These are phyloP conservation scores for Silurus glanis DNA, from an alignment of 2,113 vertebrate species.

Conservation along the genomic window DNA sequence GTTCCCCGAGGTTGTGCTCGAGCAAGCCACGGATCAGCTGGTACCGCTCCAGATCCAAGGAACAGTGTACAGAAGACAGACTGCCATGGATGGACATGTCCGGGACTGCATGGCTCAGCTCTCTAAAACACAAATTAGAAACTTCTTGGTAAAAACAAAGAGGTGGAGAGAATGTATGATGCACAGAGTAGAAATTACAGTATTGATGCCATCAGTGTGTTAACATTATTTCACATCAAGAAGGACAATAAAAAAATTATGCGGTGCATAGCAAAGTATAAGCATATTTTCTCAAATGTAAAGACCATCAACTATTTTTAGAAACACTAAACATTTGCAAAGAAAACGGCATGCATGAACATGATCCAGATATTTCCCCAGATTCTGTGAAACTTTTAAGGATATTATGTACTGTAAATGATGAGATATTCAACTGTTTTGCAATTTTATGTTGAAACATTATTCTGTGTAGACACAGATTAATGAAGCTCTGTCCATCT, in stretches of 20 bases:
- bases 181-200: not conserved
- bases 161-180: not conserved
- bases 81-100: slow-evolving; percentile 89
- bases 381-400: too few species aligned
- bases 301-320: not conserved
- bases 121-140: slow-evolving; percentile 68
- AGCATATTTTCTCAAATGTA: not conserved
- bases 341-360: too few species aligned
- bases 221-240: not conserved
- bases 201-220: not conserved
- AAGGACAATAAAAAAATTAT: not conserved
- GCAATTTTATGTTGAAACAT: too few species aligned
- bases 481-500: too few species aligned
- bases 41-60: slow-evolving; percentile 87
- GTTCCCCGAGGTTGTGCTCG: slow-evolving; percentile 93
- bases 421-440: too few species aligned
- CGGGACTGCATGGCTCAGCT: slow-evolving; percentile 87
- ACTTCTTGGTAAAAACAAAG: not conserved
- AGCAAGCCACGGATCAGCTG: slow-evolving; percentile 88
- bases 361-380: too few species aligned
- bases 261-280: not conserved
- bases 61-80: slow-evolving; percentile 92
- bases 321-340: too few species aligned
- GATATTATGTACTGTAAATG: too few species aligned
- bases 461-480: too few species aligned